These are phyloP conservation scores for Calyptommatus sinebrachiatus DNA, from an alignment of 2,113 vertebrate species.

Conservation along the genomic window DNA sequence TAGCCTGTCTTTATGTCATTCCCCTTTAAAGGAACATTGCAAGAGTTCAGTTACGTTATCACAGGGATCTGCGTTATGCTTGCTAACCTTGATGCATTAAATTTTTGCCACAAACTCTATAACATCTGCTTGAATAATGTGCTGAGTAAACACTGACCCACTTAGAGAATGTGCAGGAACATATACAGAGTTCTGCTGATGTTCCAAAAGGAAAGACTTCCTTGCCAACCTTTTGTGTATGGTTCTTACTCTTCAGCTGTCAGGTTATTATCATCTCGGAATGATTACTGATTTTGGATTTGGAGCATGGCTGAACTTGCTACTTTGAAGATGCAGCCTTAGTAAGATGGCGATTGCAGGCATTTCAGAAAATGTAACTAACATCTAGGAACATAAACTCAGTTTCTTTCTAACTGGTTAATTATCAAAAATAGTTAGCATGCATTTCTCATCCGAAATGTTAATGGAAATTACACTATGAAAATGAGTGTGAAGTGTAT, in stretches of 20 bases:
- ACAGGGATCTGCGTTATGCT: slow-evolving; percentile 37
- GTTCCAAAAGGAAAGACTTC: slow-evolving; percentile 50
- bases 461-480: background rate
- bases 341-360: background rate
- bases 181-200: slow-evolving; percentile 34
- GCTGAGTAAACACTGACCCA: slow-evolving; percentile 56
- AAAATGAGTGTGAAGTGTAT: background rate
- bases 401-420: background rate
- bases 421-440: background rate
- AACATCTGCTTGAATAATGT: slow-evolving; percentile 59
- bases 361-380: background rate
- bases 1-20: slow-evolving; percentile 27
- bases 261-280: background rate
- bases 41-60: accelerated
- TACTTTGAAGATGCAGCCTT: background rate
- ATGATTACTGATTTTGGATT: background rate
- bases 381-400: background rate
- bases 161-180: slow-evolving; percentile 53
- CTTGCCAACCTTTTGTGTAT: slow-evolving; percentile 40
- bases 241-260: slow-evolving; percentile 37
- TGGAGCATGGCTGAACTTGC: background rate
- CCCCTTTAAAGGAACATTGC: slow-evolving; percentile 51
- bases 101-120: slow-evolving; percentile 66
- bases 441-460: background rate
- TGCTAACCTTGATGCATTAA: slow-evolving; percentile 55